These are phyloP conservation scores for Blennius ocellaris DNA, from an alignment of 2,113 vertebrate species.

Conservation along the genomic window DNA sequence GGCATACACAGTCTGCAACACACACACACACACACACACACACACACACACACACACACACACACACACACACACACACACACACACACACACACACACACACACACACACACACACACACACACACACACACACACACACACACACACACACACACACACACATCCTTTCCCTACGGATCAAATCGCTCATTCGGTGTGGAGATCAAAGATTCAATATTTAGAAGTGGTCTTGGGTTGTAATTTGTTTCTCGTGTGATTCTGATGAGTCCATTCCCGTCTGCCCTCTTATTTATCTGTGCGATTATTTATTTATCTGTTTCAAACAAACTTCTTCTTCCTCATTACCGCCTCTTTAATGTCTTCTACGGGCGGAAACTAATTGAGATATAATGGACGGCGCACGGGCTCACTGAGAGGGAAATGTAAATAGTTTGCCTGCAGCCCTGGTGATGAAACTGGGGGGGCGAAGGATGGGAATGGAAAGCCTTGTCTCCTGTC, in stretches of 20 bases:
- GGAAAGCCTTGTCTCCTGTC: constrained; percentile 68
- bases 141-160: not conserved
- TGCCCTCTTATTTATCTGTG: constrained; percentile 64
- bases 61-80: constrained; percentile 22
- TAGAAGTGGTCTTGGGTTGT: constrained; percentile 61
- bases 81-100: constrained; percentile 14
- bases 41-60: constrained; percentile 16
- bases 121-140: constrained; percentile 16
- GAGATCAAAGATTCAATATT: constrained; percentile 79
- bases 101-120: not conserved
- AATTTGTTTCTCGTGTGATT: constrained; percentile 74
- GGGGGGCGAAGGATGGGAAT: constrained; percentile 52
- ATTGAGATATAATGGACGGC: constrained; percentile 65
- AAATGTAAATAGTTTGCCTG: constrained; percentile 74
- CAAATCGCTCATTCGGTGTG: constrained; percentile 60
- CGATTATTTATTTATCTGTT: constrained; percentile 69
- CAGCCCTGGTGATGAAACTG: constrained; percentile 60
- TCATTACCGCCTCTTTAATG: constrained; percentile 65
- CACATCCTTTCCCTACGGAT: constrained; percentile 51
- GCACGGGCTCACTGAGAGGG: constrained; percentile 31
- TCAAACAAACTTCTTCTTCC: constrained; percentile 56
- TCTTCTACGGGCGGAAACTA: constrained; percentile 46
- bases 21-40: constrained; percentile 21
- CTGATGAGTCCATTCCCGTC: constrained; percentile 55
- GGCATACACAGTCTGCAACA: constrained; percentile 17